Conservation (phyloP, 2,797 vertebrate species). For the Sebastes wilsoni region DNA sequence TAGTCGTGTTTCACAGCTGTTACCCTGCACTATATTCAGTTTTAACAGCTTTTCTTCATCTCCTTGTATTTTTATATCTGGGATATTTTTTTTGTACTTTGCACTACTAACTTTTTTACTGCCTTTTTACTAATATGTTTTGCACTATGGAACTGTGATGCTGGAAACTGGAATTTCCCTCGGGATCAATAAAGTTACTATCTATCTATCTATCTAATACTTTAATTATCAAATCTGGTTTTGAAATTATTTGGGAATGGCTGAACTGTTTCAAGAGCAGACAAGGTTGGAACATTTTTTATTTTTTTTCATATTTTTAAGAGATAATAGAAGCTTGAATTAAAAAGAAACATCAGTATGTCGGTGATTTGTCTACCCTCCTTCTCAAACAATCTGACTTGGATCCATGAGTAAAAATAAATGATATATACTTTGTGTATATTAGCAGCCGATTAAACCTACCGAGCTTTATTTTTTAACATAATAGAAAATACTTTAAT, state of each 20-base stretch:
- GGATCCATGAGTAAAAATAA: neutral
- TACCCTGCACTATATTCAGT: too few species aligned
- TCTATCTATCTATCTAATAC: too few species aligned
- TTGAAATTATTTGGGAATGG: neutral
- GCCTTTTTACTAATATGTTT: too few species aligned
- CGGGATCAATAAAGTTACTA: rapidly evolving
- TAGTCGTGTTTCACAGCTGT: too few species aligned
- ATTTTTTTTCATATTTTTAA: neutral
- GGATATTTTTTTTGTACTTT: too few species aligned
- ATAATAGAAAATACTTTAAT: neutral
- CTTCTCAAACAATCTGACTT: neutral
- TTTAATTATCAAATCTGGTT: neutral
- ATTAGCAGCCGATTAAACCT: rapidly evolving
- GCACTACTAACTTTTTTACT: too few species aligned
- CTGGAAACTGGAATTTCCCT: too few species aligned
- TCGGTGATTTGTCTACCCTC: neutral
- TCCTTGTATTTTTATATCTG: too few species aligned
- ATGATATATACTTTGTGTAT: too few species aligned
- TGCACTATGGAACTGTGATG: too few species aligned
- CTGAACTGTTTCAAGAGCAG: neutral
- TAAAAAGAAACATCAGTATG: neutral
- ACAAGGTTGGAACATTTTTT: neutral
- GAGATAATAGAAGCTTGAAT: neutral
- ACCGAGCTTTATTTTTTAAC: too few species aligned
- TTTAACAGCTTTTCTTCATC: too few species aligned